Conservation (phyloP, 2,113 vertebrate genomes). For the Callaeas wilsoni region DNA sequence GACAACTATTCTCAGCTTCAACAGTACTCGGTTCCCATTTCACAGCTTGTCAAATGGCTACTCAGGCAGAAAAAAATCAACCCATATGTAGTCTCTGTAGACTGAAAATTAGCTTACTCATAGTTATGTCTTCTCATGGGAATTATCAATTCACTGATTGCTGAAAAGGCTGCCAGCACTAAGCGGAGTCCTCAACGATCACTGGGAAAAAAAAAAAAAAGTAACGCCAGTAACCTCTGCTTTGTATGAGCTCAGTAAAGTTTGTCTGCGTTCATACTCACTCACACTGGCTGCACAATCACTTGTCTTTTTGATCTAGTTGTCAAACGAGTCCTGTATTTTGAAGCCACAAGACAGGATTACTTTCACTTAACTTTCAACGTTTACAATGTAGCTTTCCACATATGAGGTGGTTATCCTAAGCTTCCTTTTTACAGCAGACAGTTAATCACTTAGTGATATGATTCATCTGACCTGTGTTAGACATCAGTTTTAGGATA, state of each 20-base stretch:
- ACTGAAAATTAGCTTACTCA: neutral
- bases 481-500: conserved; percentile 10
- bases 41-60: neutral
- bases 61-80: neutral
- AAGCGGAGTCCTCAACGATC: neutral
- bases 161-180: neutral
- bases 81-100: neutral
- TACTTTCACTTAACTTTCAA: neutral
- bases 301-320: neutral
- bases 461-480: conserved; percentile 17
- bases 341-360: neutral
- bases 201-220: neutral
- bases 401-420: neutral
- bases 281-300: neutral
- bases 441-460: neutral
- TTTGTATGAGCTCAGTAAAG: neutral
- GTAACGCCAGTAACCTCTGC: neutral
- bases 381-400: neutral
- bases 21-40: neutral
- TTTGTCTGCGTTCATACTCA: neutral
- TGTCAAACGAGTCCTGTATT: neutral
- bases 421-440: neutral
- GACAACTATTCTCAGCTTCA: neutral
- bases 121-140: neutral
- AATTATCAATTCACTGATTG: neutral